Base-by-base conservation (phyloP, 92 coral and sea anemone genomes). In the Actinernus sp. region DNA sequence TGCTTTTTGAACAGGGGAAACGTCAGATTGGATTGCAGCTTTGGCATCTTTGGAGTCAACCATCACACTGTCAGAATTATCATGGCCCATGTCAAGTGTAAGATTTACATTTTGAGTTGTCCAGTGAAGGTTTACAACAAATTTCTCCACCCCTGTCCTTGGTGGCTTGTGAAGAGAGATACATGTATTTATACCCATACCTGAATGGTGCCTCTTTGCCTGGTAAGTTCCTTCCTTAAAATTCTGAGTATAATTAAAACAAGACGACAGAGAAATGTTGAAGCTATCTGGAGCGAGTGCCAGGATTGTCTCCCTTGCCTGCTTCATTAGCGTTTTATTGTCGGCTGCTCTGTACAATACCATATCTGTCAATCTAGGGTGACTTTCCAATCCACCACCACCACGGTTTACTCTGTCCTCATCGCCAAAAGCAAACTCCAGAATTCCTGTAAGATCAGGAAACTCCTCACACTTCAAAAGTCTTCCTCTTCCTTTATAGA, bases 61-160 rank as follows among this genome's bases (percentile, higher is more conserved):
- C 69, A 87, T 22, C 27, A 75, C 28, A 27, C 31, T 50, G 55
- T 65, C 45, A n/a, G 79, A 76, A 9, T 65, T 10, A 1, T 3
- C 1, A 9, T 58, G 52, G 0, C 58, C 46, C 2, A 24, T 49
- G 41, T 86, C 93, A 46, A 81, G 65, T 0, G 65, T 45, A 1
- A 89, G 72, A 41, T 89, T 89, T 0, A 89, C 91, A 71, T 79
- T 79, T n/a, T n/a, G n/a, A n/a, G n/a, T n/a, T n/a, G n/a, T n/a
- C n/a, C n/a, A n/a, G n/a, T n/a, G n/a, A n/a, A 88, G 46, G 39
- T 89, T 78, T 22, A 89, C 41, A 14, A 83, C 95, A 31, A 71
- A 64, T 27, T 55, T 61, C 48, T 76, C 60, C 11, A 88, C 90
- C 1, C 90, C 90, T 25, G 49, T 83, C 1, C 77, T 49, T 10